Conservation (phyloP, 2,797 vertebrate species). For the Emydoidea blandingii region DNA sequence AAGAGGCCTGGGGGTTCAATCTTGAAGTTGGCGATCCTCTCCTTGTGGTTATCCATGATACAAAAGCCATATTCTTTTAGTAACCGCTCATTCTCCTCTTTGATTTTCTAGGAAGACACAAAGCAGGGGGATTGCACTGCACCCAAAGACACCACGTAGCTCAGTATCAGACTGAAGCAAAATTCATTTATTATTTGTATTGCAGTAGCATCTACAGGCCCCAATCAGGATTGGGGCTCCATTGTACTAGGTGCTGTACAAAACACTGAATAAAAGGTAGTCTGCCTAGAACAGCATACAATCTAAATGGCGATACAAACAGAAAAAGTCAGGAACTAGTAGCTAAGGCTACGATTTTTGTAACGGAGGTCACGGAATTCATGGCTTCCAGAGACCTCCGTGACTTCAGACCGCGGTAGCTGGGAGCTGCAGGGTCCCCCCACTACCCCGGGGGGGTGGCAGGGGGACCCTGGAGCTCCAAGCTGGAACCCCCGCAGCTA, state of each 20-base stretch:
- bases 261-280: not conserved
- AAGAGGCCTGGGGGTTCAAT: slow-evolving; percentile 96
- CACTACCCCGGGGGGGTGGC: no score
- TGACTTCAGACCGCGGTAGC: no score
- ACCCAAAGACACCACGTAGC: accelerated
- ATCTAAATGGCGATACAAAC: not conserved
- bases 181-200: accelerated
- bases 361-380: not conserved
- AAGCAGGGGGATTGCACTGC: not conserved
- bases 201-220: not conserved
- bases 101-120: slow-evolving; percentile 89
- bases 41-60: slow-evolving; percentile 96
- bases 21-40: slow-evolving; percentile 95
- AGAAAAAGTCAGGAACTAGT: not conserved
- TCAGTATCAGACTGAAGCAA: not conserved
- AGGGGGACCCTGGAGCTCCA: no score
- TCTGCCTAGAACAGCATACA: not conserved
- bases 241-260: not conserved
- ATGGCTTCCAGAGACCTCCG: no score
- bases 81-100: slow-evolving; percentile 92
- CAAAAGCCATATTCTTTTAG: slow-evolving; percentile 95
- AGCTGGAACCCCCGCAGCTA: no score
- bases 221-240: not conserved
- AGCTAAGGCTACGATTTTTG: not conserved
- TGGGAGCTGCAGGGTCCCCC: no score